phyloP scores from a whole-genome alignment of 2,113 vertebrate species.

The Campylorhamphus procurvoides region DNA sequence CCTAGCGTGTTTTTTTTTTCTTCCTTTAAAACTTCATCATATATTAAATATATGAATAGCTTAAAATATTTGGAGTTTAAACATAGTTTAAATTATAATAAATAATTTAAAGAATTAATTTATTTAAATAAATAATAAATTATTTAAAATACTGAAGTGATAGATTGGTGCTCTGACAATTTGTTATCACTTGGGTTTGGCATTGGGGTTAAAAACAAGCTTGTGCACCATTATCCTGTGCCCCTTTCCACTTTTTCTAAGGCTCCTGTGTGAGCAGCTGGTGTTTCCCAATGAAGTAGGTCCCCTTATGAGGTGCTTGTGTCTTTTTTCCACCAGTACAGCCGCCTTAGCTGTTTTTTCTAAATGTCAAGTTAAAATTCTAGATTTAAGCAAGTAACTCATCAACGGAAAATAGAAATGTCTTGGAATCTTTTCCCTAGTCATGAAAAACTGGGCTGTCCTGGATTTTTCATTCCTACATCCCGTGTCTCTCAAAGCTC shows the following conservation, averaged over 20 bases:
- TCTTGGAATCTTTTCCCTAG: not conserved
- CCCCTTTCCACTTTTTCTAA: not conserved
- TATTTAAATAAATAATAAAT: not conserved
- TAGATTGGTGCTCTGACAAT: not conserved
- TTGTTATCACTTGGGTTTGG: not conserved
- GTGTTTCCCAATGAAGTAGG: not conserved
- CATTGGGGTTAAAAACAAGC: not conserved
- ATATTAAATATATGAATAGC: not conserved
- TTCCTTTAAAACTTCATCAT: not conserved
- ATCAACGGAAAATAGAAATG: conserved; percentile 45
- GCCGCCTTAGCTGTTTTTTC: not conserved
- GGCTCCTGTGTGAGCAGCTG: not conserved
- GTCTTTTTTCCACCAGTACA: not conserved
- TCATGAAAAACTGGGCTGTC: not conserved
- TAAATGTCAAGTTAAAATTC: not conserved
- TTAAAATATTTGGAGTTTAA: not conserved
- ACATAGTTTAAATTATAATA: not conserved
- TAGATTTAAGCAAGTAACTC: conserved; percentile 53
- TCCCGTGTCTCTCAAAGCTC: not conserved
- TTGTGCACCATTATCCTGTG: accelerated
- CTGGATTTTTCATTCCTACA: not conserved
- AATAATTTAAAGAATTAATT: not conserved
- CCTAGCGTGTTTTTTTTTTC: not conserved
- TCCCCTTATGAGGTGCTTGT: not conserved
- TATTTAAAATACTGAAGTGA: not conserved